Percentiles rank a stretch among this genome's conserved stretches.
phyloP scores from a whole-genome alignment of 2,113 vertebrate genomes.

The Ameiurus melas region DNA sequence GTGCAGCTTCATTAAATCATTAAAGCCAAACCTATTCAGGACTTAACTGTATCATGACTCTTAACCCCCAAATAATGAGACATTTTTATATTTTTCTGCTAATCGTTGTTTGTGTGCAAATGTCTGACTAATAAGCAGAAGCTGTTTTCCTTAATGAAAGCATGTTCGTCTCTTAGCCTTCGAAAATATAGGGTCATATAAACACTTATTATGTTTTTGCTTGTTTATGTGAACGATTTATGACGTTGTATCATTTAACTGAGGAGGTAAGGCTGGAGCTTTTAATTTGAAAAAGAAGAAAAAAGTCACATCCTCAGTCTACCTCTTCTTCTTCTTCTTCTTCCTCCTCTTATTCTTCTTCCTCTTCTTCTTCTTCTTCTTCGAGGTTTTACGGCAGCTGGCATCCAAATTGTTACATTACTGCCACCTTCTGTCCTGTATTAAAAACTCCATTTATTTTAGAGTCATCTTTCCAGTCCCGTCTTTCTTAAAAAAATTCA shows the following conservation, averaged over 20 bases:
- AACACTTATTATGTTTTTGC: neutral
- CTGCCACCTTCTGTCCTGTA: too few species aligned
- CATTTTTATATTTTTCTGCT: too few species aligned
- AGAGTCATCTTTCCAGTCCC: too few species aligned
- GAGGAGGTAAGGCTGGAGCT: neutral
- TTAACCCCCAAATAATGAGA: neutral
- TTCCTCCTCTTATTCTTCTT: too few species aligned
- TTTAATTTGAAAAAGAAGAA: constrained; percentile 33
- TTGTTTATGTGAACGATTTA: neutral
- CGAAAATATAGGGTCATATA: neutral
- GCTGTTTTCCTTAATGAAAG: neutral
- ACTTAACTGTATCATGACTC: neutral
- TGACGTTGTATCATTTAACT: neutral
- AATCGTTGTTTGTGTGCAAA: too few species aligned
- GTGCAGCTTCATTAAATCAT: neutral
- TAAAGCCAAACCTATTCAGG: neutral
- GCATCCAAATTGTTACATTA: too few species aligned
- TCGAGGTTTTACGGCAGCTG: too few species aligned
- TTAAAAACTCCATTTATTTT: too few species aligned
- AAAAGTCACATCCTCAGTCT: too few species aligned
- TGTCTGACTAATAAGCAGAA: neutral
- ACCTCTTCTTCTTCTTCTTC: too few species aligned
- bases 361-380: too few species aligned
- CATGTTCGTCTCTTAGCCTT: neutral
- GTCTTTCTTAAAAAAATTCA: too few species aligned